phyloP scores from a whole-genome alignment of 2,797 vertebrate species.

The Melanotaenia pygmaea region DNA sequence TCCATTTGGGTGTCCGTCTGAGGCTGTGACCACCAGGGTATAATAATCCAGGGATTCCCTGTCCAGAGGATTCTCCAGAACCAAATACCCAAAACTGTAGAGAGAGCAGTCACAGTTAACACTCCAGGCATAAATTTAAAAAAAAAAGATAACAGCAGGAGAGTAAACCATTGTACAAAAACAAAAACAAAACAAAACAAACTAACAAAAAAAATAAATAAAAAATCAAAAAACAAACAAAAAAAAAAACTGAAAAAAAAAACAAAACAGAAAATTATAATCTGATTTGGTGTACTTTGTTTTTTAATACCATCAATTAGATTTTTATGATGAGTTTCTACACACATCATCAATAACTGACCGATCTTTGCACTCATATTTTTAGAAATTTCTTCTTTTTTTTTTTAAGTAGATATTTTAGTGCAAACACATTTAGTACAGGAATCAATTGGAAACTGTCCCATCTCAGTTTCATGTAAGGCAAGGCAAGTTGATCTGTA shows the following conservation, averaged over 20 bases:
- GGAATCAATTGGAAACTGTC: background rate
- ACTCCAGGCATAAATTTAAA: background rate
- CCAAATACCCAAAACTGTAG: slow-evolving; percentile 89
- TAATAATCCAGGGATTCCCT: slow-evolving; percentile 93
- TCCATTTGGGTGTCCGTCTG: slow-evolving; percentile 92
- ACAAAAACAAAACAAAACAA: background rate
- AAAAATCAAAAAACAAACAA: too few relatives aligned
- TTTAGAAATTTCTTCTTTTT: background rate
- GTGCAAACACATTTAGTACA: background rate
- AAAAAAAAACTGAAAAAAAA: background rate
- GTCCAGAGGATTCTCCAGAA: slow-evolving; percentile 91
- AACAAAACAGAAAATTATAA: background rate
- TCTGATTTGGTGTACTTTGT: background rate
- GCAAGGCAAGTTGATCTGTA: too few relatives aligned
- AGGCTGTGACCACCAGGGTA: slow-evolving; percentile 91
- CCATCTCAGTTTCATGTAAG: too few relatives aligned
- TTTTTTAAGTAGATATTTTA: background rate
- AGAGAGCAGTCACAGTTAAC: slow-evolving; percentile 24
- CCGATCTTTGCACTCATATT: background rate
- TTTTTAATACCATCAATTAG: background rate
- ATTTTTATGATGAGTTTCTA: background rate
- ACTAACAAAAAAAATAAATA: too few relatives aligned
- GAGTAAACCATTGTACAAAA: background rate
- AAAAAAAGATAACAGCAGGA: background rate
- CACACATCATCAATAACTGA: background rate